phyloP scores from a whole-genome alignment of 2,797 vertebrate genomes.

The Pseudocheirus occidentalis region DNA sequence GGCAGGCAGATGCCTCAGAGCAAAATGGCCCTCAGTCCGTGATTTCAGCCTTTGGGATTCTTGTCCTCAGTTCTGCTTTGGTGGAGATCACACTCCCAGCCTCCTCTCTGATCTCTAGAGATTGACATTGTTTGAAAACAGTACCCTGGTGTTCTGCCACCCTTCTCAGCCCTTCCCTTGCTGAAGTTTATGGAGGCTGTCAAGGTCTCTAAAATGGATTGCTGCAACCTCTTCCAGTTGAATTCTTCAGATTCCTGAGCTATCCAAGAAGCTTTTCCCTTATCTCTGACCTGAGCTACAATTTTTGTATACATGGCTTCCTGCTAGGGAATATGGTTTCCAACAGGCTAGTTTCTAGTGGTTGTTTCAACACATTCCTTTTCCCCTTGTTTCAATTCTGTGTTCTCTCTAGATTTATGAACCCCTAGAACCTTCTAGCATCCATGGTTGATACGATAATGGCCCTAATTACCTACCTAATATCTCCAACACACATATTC shows the following conservation, averaged over 20 bases:
- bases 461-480: neutral
- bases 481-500: neutral
- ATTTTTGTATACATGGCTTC: neutral
- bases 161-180: neutral
- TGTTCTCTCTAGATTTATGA: neutral
- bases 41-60: conserved; percentile 16
- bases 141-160: neutral
- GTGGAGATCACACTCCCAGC: neutral
- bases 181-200: neutral
- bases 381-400: neutral
- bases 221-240: neutral
- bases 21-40: conserved; percentile 33
- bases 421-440: neutral
- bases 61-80: neutral
- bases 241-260: neutral
- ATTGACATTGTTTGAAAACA: conserved; percentile 5
- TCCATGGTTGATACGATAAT: neutral
- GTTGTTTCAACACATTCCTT: neutral
- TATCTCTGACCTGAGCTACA: neutral
- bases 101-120: conserved; percentile 24
- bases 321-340: neutral
- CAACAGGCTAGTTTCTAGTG: neutral
- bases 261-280: neutral
- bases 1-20: conserved; percentile 50
- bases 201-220: neutral